Percentiles rank a stretch among this genome's conserved stretches.
phyloP scores from a whole-genome alignment of 1,140 invertebrate species.

The Drosophila kohkoa region DNA sequence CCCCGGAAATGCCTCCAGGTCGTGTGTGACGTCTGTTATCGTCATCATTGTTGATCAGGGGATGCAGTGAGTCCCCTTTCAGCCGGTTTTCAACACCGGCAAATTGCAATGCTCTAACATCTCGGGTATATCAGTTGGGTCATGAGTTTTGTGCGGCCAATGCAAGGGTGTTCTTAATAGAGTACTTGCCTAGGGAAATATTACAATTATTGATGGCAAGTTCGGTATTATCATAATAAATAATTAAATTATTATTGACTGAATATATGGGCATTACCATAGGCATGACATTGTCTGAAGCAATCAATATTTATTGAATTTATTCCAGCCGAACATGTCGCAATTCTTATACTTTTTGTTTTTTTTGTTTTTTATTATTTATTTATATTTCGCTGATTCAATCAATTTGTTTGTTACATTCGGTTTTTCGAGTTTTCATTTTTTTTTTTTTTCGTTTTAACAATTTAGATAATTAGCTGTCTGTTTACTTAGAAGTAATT shows the following conservation, averaged over 20 bases:
- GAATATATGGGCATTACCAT: not conserved
- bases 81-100: conserved; percentile 23
- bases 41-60: too few relatives aligned
- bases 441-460: not conserved
- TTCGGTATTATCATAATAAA: not conserved
- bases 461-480: conserved; percentile 5
- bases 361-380: not conserved
- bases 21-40: not conserved
- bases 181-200: not conserved
- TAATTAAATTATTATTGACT: not conserved
- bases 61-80: conserved; percentile 28
- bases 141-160: not conserved
- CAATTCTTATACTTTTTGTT: too few relatives aligned
- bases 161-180: not conserved
- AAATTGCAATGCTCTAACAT: not conserved
- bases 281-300: too few relatives aligned
- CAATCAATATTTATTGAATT: not conserved
- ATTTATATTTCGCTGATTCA: not conserved
- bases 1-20: conserved; percentile 35
- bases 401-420: not conserved
- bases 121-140: not conserved
- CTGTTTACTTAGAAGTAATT: not conserved
- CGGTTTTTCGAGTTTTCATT: too few relatives aligned
- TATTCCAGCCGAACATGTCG: not conserved
- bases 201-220: not conserved